A percentile compares a stretch with the other conserved stretches of the same genome.
Evolutionary conservation across 2,113 vertebrate species (phyloP).

Genomic region (Corythoichthys intestinalis): DNA sequence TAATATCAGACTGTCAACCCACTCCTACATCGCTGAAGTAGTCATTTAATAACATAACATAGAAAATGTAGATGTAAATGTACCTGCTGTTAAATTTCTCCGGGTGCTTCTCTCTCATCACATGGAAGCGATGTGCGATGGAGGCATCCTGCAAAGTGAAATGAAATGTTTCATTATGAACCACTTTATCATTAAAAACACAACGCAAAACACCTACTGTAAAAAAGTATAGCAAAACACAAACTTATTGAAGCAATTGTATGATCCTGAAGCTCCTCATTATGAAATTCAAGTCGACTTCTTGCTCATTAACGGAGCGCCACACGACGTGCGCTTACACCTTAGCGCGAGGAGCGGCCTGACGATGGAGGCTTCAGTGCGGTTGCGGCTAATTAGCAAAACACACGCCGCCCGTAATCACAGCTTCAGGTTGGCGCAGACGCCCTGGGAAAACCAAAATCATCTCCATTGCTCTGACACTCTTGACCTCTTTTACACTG

Average conservation of each 20-base stretch:
- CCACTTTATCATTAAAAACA: neutral
- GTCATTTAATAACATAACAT: too few species aligned
- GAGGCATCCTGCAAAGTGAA: slow-evolving; percentile 81
- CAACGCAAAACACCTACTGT: neutral
- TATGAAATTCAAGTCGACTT: neutral
- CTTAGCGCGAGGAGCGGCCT: slow-evolving; percentile 31
- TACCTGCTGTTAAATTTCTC: slow-evolving; percentile 96
- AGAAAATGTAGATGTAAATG: too few species aligned
- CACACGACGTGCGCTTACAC: neutral
- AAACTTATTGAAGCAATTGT: neutral
- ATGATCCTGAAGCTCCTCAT: neutral
- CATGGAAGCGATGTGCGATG: slow-evolving; percentile 92
- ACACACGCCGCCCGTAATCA: slow-evolving; percentile 63
- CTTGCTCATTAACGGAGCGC: slow-evolving; percentile 8
- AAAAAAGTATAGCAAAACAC: neutral
- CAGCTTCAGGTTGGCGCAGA: slow-evolving; percentile 62
- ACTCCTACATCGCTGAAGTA: too few species aligned
- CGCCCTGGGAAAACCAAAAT: slow-evolving; percentile 60
- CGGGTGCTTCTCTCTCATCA: slow-evolving; percentile 95
- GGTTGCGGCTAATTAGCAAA: slow-evolving; percentile 71
- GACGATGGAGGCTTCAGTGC: slow-evolving; percentile 51
- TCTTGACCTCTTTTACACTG: slow-evolving; percentile 22
- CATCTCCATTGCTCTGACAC: slow-evolving; percentile 19
- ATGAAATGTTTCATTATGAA: neutral
- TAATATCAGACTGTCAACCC: too few species aligned